These are phyloP conservation scores for Agrilus cyanescens DNA, from an alignment of 2,888 invertebrate species.

Conservation along the genomic window DNA sequence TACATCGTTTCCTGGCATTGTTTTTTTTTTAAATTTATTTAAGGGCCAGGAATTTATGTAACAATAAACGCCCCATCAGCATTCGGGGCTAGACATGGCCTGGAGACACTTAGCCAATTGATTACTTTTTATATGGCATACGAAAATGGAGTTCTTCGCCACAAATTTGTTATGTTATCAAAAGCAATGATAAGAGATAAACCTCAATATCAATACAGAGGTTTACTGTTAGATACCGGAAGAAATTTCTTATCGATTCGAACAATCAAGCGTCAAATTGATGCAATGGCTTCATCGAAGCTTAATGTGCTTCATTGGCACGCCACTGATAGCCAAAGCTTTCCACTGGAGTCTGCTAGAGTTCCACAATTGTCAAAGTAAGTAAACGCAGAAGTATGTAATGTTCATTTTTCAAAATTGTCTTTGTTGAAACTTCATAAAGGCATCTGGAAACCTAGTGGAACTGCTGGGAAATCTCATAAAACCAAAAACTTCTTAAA, in stretches of 20 bases:
- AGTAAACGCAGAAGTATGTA: slow-evolving; percentile 19
- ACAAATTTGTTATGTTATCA: slow-evolving; percentile 49
- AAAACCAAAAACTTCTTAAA: too few relatives aligned
- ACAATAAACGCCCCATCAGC: slow-evolving; percentile 48
- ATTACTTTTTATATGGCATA: slow-evolving; percentile 32
- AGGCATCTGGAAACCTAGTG: too few relatives aligned
- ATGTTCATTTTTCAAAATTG: neutral
- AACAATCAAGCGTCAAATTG: slow-evolving; percentile 58
- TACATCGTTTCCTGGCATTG: neutral
- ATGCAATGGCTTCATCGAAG: slow-evolving; percentile 80
- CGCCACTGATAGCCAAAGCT: slow-evolving; percentile 82
- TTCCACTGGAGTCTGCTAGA: slow-evolving; percentile 68
- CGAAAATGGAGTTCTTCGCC: slow-evolving; percentile 20
- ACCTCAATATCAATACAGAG: slow-evolving; percentile 75
- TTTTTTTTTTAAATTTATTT: neutral
- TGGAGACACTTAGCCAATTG: slow-evolving; percentile 66
- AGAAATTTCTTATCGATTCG: slow-evolving; percentile 72
- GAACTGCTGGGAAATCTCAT: too few relatives aligned
- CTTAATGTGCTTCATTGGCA: slow-evolving; percentile 93
- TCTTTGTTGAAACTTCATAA: too few relatives aligned
- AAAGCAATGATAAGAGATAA: slow-evolving; percentile 59
- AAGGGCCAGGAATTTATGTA: slow-evolving; percentile 35
- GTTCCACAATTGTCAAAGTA: slow-evolving; percentile 64
- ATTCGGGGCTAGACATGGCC: slow-evolving; percentile 62
- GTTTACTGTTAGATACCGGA: slow-evolving; percentile 77